Evolutionary conservation across 2,113 vertebrate genomes (phyloP).

Genomic region (Albula goreensis): DNA sequence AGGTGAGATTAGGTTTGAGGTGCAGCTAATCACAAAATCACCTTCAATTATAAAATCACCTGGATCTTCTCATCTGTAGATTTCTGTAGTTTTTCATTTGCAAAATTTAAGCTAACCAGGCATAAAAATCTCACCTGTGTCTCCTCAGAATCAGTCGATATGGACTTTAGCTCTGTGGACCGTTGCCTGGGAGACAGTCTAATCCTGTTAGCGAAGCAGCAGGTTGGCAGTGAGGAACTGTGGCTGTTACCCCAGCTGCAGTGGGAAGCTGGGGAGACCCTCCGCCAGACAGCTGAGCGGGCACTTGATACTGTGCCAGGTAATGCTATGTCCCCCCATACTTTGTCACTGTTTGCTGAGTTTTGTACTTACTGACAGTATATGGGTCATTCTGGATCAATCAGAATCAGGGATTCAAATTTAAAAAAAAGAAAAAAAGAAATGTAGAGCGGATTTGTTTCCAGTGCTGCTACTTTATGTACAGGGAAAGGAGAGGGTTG

Average conservation of each 20-base stretch:
- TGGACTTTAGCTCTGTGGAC: conserved; percentile 65
- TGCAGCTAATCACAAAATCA: too few relatives aligned
- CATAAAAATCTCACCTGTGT: conserved; percentile 8
- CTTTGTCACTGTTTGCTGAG: neutral
- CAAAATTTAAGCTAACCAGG: neutral
- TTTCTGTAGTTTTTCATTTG: neutral
- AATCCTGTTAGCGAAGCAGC: conserved; percentile 81
- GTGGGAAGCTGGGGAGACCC: conserved; percentile 86
- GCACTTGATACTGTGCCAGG: conserved; percentile 75
- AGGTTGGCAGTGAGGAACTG: conserved; percentile 73
- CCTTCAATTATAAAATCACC: too few relatives aligned
- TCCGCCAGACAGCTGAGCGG: conserved; percentile 84
- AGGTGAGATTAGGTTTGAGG: too few relatives aligned
- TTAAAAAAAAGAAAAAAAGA: too few relatives aligned
- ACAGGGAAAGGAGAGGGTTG: neutral
- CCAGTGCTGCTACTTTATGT: neutral
- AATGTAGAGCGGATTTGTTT: too few relatives aligned
- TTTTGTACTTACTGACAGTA: neutral
- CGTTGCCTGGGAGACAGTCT: conserved; percentile 82
- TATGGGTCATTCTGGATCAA: neutral
- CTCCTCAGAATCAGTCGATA: conserved; percentile 71
- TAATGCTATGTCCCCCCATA: conserved; percentile 41
- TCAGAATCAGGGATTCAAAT: too few relatives aligned
- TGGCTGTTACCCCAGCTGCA: conserved; percentile 88
- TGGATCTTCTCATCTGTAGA: too few relatives aligned